Evolutionary conservation across 2,113 vertebrate genomes (phyloP).

Genomic region (Propithecus coquereli): DNA sequence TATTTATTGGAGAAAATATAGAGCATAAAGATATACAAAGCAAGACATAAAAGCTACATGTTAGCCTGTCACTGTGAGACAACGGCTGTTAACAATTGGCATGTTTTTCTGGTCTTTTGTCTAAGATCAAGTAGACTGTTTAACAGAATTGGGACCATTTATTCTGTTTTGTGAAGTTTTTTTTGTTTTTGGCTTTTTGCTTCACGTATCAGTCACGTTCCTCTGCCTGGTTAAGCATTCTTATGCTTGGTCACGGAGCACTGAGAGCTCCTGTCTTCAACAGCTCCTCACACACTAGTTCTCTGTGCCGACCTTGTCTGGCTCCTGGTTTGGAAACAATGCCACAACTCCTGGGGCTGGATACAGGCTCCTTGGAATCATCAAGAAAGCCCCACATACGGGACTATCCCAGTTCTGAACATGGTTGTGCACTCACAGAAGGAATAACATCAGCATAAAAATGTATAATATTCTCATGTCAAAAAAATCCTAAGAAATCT

Average conservation of each 20-base stretch:
- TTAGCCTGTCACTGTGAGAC: neutral
- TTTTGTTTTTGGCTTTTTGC: neutral
- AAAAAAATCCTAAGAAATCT: neutral
- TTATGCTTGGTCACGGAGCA: neutral
- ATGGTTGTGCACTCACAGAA: neutral
- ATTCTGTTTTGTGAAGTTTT: neutral
- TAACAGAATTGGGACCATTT: neutral
- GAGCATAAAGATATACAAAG: neutral
- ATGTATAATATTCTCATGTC: neutral
- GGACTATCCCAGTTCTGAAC: neutral
- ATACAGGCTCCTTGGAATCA: neutral
- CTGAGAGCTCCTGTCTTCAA: neutral
- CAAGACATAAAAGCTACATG: neutral
- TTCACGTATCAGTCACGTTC: neutral
- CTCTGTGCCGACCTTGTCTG: neutral
- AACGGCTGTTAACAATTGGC: neutral
- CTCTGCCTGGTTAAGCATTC: neutral
- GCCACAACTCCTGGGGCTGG: neutral
- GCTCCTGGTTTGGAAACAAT: neutral
- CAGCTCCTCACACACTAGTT: neutral
- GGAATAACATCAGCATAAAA: neutral
- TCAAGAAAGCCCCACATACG: neutral
- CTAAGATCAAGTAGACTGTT: neutral
- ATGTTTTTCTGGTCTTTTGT: neutral
- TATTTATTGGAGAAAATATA: neutral